Evolutionary conservation across 1,140 invertebrate genomes (phyloP), one percentile per base, ranked within the genome.

Genomic region (Brachionus calyciflorus): DNA sequence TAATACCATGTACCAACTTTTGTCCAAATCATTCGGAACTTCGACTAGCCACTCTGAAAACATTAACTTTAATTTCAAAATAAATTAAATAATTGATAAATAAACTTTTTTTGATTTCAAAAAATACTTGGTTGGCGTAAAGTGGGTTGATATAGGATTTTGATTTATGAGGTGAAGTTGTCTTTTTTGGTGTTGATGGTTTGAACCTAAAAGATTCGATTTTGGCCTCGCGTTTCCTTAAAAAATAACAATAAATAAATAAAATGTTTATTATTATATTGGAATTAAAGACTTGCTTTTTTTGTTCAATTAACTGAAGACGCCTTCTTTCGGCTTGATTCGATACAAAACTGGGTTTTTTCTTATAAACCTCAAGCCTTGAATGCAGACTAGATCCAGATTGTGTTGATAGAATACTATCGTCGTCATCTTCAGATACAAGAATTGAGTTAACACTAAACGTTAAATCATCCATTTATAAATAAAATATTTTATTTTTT

Each of bases 31-130:
- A 70, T 87, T 84, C 14, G 94, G 94, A 53, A 90, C 88, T 79
- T 96, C 92, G 1, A 91, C 84, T 82, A 97, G 85, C 93, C 93
- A 97, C 84, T 96, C 94, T 0, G 93, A 96, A 26, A 91, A 81
- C 92, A 92, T 92, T 37, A 91, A 82, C 82, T n/a, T n/a, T n/a
- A n/a, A n/a, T n/a, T n/a, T n/a, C n/a, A n/a, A n/a, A n/a, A n/a
- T 87, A 60, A 60, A 19, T 30, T 65, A 17, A 9, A 9, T 21
- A 65, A 14, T 40, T 7, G 10, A 14, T 70, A 24, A 5, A 19
- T 48, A 33, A 48, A 70, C 9, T n/a, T 17, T n/a, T 24, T 6
- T 9, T 37, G 12, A 12, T 19, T 17, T 26, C 30, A 55, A 9
- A 30, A 51, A 73, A 7, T 73, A 73, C 51, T 19, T 51, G 37